Base-by-base conservation (phyloP, 2,888 invertebrate species). In the Leptopilina syphax region DNA sequence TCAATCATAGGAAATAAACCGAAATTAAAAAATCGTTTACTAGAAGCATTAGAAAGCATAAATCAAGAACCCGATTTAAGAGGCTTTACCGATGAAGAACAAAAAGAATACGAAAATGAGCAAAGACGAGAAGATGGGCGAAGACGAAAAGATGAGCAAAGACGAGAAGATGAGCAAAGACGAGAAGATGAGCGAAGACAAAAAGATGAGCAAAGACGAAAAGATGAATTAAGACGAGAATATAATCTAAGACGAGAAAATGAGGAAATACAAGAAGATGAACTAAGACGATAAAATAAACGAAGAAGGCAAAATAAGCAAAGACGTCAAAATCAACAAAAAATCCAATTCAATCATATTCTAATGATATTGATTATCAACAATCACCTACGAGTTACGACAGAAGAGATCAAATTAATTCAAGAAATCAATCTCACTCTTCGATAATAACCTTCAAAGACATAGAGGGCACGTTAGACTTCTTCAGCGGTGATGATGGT, bases 401-500 rank as follows among this genome's bases (percentile, higher is more conserved):
- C 7, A 44, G 44, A 44, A 44, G 44, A 54, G 54, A 12, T 54
- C 12, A 6, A 54, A 44, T 5, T 7, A 44, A 44, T 44, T 44
- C 44, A 44, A 3, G 44, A 44, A 44, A 7, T 44, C 44, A 44
- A 5, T 44, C 44, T 5, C 54, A 54, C 9, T 54, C 54, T 3
- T 9, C 54, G 10, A 13, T 54, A 13, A 54, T 54, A 54, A 54
- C 54, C 13, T 12, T n/a, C n/a, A n/a, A n/a, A n/a, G n/a, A n/a
- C n/a, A n/a, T n/a, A n/a, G n/a, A n/a, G n/a, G n/a, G n/a, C 10
- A 68, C 80, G 3, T 65, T 82, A 2, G 80, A 84, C 9, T 78
- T 78, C 7, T 84, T 84, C 9, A 83, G 78, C 54, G 84, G 81
- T 0, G 82, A 84, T 60, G 76, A 80, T 10, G 77, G 68, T 12